A percentile compares a stretch with the other conserved stretches of the same genome.
Evolutionary conservation across 2,797 vertebrate species (phyloP).

Genomic region (Phaenicophaeus curvirostris): DNA sequence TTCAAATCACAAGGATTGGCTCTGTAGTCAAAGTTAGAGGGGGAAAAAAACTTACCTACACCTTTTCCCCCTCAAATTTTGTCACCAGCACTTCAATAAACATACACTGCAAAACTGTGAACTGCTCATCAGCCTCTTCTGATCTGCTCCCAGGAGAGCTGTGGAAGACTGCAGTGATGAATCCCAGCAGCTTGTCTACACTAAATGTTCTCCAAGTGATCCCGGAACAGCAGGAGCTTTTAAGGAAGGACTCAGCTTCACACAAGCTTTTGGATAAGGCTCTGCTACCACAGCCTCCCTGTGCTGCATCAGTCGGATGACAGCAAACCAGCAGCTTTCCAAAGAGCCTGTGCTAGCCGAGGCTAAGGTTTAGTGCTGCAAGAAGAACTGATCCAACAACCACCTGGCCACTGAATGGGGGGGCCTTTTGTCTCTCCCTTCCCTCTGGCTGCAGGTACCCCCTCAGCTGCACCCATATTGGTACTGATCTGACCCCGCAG

Average conservation of each 20-base stretch:
- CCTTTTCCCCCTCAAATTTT: not conserved
- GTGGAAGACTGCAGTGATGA: not conserved
- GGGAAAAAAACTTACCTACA: not conserved
- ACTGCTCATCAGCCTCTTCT: not conserved
- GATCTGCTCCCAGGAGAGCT: not conserved
- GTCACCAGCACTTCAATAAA: not conserved
- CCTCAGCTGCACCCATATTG: not conserved
- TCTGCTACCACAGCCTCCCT: not conserved
- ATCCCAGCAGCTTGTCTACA: not conserved
- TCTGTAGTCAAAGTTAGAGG: not conserved
- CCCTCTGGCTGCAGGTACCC: not conserved
- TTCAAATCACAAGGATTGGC: not conserved
- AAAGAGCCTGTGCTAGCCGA: not conserved
- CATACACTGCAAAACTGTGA: not conserved
- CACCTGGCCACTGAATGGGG: accelerated
- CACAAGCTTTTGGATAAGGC: not conserved
- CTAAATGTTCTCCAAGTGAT: not conserved
- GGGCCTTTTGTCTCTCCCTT: not conserved
- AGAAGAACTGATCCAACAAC: not conserved
- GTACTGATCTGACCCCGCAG: not conserved
- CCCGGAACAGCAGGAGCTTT: not conserved
- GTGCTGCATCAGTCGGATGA: not conserved
- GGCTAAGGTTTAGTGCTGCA: not conserved
- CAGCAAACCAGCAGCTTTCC: not conserved
- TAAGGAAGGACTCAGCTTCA: not conserved